Percentiles rank a stretch among this genome's conserved stretches.
Evolutionary conservation across 2,797 vertebrate genomes (phyloP).

Genomic region (Muscicapa striata): DNA sequence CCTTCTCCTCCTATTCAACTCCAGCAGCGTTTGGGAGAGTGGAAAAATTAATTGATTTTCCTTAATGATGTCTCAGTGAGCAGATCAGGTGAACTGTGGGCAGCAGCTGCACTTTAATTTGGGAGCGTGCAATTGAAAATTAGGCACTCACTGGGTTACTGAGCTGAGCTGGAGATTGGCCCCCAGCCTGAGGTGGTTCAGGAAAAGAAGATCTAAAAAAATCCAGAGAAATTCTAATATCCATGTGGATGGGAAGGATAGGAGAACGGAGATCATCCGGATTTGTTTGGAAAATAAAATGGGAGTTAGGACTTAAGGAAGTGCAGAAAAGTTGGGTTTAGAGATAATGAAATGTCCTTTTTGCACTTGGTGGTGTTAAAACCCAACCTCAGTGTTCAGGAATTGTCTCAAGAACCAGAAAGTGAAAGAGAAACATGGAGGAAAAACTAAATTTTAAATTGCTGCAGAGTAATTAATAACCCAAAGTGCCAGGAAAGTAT

Average conservation of each 20-base stretch:
- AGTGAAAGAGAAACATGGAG: not conserved
- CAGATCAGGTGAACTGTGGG: conserved; percentile 71
- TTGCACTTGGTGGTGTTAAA: not conserved
- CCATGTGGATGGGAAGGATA: not conserved
- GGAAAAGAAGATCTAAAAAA: not conserved
- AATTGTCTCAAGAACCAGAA: not conserved
- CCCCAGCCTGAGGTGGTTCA: not conserved
- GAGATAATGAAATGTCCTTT: not conserved
- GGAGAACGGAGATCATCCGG: not conserved
- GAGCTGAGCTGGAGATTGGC: conserved; percentile 47
- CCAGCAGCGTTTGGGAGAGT: conserved; percentile 59
- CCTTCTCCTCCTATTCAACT: conserved; percentile 61
- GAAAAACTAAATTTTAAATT: not conserved
- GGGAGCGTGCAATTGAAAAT: conserved; percentile 56
- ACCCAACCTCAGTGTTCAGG: not conserved
- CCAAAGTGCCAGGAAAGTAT: not conserved
- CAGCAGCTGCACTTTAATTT: conserved; percentile 71
- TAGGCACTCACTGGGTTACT: conserved; percentile 50
- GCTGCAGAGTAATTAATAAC: not conserved
- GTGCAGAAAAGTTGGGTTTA: not conserved
- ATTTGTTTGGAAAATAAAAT: not conserved
- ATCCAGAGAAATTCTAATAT: not conserved
- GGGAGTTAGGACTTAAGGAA: not conserved
- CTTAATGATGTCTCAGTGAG: conserved; percentile 55
- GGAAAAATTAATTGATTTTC: conserved; percentile 81